These are phyloP conservation scores for Notarius lentiginosus DNA, from an alignment of 2,113 vertebrate species.

Conservation along the genomic window DNA sequence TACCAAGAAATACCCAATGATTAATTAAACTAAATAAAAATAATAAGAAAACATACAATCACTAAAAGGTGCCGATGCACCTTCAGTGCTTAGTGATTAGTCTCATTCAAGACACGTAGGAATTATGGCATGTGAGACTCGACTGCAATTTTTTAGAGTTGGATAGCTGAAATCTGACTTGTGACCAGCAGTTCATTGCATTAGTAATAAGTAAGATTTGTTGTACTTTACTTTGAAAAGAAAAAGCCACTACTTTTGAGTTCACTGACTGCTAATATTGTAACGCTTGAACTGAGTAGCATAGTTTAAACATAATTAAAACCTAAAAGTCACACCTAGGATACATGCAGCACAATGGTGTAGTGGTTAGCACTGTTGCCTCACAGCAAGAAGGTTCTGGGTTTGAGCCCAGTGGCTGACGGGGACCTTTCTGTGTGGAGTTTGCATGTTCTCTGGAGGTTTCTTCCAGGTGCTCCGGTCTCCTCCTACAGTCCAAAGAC, in stretches of 20 bases:
- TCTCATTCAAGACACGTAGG: not conserved
- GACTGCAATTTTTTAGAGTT: not conserved
- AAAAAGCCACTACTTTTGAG: not conserved
- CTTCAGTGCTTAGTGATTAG: not conserved
- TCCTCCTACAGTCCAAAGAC: too few species aligned
- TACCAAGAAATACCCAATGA: not conserved
- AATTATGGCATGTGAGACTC: not conserved
- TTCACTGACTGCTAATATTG: not conserved
- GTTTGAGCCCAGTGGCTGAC: too few species aligned
- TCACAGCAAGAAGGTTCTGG: too few species aligned
- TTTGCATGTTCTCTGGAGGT: too few species aligned
- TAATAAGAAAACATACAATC: not conserved
- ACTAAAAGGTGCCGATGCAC: not conserved
- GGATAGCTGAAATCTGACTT: not conserved
- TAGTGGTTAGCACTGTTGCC: too few species aligned
- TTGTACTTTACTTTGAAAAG: not conserved
- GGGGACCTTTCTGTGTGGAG: too few species aligned
- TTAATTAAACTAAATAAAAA: not conserved
- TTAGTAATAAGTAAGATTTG: too few species aligned
- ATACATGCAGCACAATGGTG: too few species aligned
- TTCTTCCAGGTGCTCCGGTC: too few species aligned
- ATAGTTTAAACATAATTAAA: not conserved
- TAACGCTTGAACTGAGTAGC: not conserved
- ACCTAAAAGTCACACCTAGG: not conserved
- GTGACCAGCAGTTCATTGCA: not conserved